A percentile compares a stretch with the other conserved stretches of the same genome.
Evolutionary conservation across 2,797 vertebrate species (phyloP).

Genomic region (Danio jaintianensis): DNA sequence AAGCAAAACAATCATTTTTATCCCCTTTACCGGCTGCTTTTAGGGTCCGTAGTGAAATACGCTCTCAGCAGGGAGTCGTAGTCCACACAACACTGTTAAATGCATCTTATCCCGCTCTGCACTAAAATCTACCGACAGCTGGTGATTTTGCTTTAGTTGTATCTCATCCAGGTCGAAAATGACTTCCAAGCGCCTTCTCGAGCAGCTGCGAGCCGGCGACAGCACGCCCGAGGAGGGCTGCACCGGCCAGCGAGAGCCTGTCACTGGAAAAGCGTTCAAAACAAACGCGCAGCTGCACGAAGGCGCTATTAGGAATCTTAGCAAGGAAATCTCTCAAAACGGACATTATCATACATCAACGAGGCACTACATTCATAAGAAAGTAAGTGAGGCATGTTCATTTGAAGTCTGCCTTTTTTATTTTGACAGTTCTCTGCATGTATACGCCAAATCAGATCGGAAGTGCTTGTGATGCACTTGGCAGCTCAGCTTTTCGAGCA

Average conservation of each 20-base stretch:
- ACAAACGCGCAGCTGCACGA: conserved; percentile 67
- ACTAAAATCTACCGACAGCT: conserved; percentile 74
- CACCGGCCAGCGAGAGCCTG: conserved; percentile 66
- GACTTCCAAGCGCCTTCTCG: conserved; percentile 79
- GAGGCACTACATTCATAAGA: conserved; percentile 71
- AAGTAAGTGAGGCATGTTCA: conserved; percentile 72
- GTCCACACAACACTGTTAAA: conserved; percentile 77
- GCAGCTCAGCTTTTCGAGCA: background rate
- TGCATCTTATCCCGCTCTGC: conserved; percentile 76
- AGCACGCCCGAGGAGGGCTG: conserved; percentile 69
- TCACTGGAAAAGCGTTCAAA: conserved; percentile 66
- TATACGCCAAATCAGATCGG: background rate
- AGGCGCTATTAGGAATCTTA: conserved; percentile 59
- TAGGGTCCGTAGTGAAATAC: conserved; percentile 66
- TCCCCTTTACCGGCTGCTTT: conserved; percentile 76
- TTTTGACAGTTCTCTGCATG: background rate
- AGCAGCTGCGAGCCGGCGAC: conserved; percentile 71
- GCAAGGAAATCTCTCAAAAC: conserved; percentile 63
- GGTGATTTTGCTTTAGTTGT: conserved; percentile 75
- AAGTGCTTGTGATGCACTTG: background rate
- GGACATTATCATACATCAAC: conserved; percentile 64
- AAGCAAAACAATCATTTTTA: conserved; percentile 82
- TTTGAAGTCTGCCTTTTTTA: background rate
- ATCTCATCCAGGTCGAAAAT: conserved; percentile 71
- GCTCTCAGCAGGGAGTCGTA: conserved; percentile 63